Evolutionary conservation across 2,888 invertebrate genomes (phyloP), one percentile per base, ranked within the genome.

Genomic region (Spialia ferax): DNA sequence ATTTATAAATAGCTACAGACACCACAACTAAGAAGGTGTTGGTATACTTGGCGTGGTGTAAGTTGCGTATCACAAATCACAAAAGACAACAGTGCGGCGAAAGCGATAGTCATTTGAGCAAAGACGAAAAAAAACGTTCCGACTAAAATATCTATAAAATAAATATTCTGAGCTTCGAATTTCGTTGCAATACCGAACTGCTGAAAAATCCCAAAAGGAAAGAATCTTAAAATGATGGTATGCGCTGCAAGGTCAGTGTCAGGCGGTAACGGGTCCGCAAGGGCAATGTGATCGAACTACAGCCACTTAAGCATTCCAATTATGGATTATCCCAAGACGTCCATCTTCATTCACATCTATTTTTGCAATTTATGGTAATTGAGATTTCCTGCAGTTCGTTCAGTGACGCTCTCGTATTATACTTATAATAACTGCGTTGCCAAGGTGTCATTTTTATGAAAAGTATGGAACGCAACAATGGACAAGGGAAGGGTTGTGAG

Each of bases 231-330:
- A 32, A 10, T 32, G 0, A 10, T 20, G 11, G 13, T 22, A 11
- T 18, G 13, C 11, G 8, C n/a, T 10, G 6, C 50, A 52, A 23
- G 50, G 23, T 52, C n/a, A 23, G 18, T n/a, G n/a, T n/a, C n/a
- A n/a, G n/a, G n/a, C n/a, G n/a, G n/a, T n/a, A n/a, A n/a, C 10
- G 13, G 23, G 50, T 23, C 23, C 4, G 29, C 54, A 54, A 54
- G 54, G 54, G 54, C 59, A 60, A 42, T 60, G 59, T 2, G 59
- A 60, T 45, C 45, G 22, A 60, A 60, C 45, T 60, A 60, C 59
- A 2, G n/a, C 8, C 26, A 8, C 26, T 60, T 60, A 60, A 60
- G 23, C 59, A 26, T n/a, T 45, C 18, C 45, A 60, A 60, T 45
- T 60, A 45, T 26, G 59, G 15, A 54, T 45, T 45, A 60, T 45